A percentile compares a stretch with the other conserved stretches of the same genome.
phyloP scores from a whole-genome alignment of 2,113 vertebrate species.

The Cebus imitator region DNA sequence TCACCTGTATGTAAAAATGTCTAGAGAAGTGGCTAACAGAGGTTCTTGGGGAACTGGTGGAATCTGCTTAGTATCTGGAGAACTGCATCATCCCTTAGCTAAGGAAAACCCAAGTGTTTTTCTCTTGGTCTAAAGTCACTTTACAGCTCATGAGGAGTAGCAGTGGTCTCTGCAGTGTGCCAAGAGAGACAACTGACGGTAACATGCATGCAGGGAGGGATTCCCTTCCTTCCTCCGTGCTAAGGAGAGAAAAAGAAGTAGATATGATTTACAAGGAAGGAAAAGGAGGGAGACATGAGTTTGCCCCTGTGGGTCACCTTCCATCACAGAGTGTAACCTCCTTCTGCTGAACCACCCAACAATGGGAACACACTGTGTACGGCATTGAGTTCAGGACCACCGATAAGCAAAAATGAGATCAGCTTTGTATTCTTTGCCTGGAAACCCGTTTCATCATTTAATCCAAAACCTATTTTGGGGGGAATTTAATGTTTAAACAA shows the following conservation, averaged over 20 bases:
- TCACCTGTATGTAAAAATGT: background rate
- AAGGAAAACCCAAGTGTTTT: background rate
- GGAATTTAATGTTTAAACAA: slow-evolving; percentile 51
- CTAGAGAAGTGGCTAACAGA: background rate
- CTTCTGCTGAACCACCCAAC: background rate
- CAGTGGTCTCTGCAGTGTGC: background rate
- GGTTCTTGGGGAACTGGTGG: background rate
- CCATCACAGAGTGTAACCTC: background rate
- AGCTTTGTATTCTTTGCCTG: background rate
- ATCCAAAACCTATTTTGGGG: slow-evolving; percentile 30
- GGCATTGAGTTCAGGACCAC: background rate
- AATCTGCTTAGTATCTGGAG: background rate
- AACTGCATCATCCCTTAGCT: background rate
- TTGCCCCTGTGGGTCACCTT: background rate
- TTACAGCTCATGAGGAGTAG: background rate
- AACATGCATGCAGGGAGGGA: background rate
- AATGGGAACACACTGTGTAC: background rate
- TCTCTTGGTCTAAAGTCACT: background rate
- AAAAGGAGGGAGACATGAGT: background rate
- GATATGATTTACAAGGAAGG: background rate
- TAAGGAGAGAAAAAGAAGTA: background rate
- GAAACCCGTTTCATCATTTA: slow-evolving; percentile 42
- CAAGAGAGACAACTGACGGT: background rate
- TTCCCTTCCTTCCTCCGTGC: slow-evolving; percentile 9
- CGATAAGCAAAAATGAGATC: background rate